phyloP scores from a whole-genome alignment of 2,797 vertebrate genomes.

The Cetoscarus ocellatus region DNA sequence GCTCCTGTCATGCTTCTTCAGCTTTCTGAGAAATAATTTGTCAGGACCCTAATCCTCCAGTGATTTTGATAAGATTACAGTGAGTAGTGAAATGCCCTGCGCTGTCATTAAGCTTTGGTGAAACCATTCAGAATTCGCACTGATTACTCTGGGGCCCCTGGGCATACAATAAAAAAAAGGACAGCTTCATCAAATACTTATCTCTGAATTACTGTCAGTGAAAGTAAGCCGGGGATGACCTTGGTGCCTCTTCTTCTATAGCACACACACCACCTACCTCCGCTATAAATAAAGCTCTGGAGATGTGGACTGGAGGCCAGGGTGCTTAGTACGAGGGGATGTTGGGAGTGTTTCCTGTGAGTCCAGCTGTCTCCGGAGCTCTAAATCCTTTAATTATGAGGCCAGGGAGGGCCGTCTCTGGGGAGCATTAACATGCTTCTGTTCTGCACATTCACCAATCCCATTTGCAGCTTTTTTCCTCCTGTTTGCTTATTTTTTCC shows the following conservation, averaged over 20 bases:
- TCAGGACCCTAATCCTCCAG: conserved; percentile 18
- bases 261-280: conserved; percentile 10
- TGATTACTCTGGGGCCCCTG: conserved; percentile 60
- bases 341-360: conserved; percentile 65
- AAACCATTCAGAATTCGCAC: conserved; percentile 46
- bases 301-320: conserved; percentile 67
- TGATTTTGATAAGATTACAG: conserved; percentile 22
- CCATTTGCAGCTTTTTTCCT: conserved; percentile 60
- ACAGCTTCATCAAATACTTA: conserved; percentile 70
- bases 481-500: conserved; percentile 16
- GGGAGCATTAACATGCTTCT: conserved; percentile 67
- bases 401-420: conserved; percentile 60
- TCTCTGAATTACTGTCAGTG: conserved; percentile 58
- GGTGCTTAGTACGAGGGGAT: conserved; percentile 58
- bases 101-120: conserved; percentile 16
- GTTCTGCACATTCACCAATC: conserved; percentile 62
- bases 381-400: conserved; percentile 81
- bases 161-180: conserved; percentile 46
- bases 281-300: conserved; percentile 52
- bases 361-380: conserved; percentile 70
- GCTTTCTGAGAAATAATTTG: conserved; percentile 11
- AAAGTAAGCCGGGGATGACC: conserved; percentile 58
- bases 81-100: conserved; percentile 6
- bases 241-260: conserved; percentile 39
- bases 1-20: background rate